phyloP scores from a whole-genome alignment of 1,140 invertebrate genomes.

The Pseudomyrmex cubaensis region DNA sequence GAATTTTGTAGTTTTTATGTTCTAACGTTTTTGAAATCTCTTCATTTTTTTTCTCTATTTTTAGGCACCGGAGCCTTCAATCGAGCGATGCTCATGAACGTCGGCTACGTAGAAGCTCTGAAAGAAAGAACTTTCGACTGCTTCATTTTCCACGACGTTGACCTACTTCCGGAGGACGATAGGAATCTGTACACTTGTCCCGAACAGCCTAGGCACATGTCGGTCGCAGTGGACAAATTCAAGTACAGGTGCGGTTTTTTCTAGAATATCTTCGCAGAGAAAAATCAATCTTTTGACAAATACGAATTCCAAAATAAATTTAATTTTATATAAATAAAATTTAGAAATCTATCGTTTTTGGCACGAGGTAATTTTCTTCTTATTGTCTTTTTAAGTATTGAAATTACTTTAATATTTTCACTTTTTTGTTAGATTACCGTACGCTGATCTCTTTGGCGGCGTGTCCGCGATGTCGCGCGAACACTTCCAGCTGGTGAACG shows the following conservation, averaged over 20 bases:
- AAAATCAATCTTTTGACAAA: background rate
- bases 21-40: too few species aligned
- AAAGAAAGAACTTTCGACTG: conserved; percentile 93
- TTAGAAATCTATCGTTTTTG: background rate
- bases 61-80: too few species aligned
- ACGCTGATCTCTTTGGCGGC: conserved; percentile 94
- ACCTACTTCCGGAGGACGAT: conserved; percentile 96
- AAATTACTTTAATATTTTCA: conserved; percentile 2
- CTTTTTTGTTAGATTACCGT: conserved; percentile 90
- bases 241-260: conserved; percentile 88
- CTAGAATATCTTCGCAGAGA: background rate
- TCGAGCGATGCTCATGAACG: conserved; percentile 96
- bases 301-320: background rate
- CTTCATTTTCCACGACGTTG: conserved; percentile 98
- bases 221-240: conserved; percentile 96
- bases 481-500: conserved; percentile 94
- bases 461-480: conserved; percentile 93
- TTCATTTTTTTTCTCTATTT: too few species aligned
- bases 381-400: background rate
- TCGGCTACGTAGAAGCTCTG: conserved; percentile 95
- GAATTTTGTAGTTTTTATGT: too few species aligned
- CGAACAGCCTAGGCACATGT: conserved; percentile 96
- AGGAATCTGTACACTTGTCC: conserved; percentile 96
- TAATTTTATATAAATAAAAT: background rate
- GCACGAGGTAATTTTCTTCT: background rate